phyloP scores from a whole-genome alignment of 2,888 invertebrate species.

The Caenorhabditis becei region DNA sequence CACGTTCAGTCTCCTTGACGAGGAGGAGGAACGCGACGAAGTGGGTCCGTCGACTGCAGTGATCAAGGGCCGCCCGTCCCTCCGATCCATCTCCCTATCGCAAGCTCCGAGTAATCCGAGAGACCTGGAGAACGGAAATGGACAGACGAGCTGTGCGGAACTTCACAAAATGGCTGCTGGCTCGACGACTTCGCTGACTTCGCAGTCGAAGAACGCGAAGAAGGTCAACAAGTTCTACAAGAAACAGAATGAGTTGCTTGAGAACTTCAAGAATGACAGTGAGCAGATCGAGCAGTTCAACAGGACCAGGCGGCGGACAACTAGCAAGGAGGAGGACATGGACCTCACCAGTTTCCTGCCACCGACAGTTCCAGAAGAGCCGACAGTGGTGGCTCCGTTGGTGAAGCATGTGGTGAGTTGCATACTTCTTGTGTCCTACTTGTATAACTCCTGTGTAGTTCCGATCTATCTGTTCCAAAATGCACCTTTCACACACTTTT shows the following conservation, averaged over 20 bases:
- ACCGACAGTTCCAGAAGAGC: constrained; percentile 34
- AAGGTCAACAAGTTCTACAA: constrained; percentile 79
- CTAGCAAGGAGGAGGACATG: constrained; percentile 53
- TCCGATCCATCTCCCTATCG: constrained; percentile 53
- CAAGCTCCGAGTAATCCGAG: constrained; percentile 42
- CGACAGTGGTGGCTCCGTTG: constrained; percentile 44
- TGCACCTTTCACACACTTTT: constrained; percentile 9
- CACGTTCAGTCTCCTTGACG: constrained; percentile 53
- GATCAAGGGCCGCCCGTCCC: constrained; percentile 35
- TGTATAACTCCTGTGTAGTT: constrained; percentile 19
- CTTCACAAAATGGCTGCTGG: constrained; percentile 49
- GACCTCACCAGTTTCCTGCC: constrained; percentile 23
- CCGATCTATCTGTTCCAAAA: constrained; percentile 59
- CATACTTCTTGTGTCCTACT: neutral
- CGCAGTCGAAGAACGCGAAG: constrained; percentile 60
- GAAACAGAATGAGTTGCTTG: constrained; percentile 79
- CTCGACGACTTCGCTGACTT: constrained; percentile 51
- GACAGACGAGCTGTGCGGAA: constrained; percentile 47
- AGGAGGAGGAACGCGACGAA: constrained; percentile 58
- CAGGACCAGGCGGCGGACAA: constrained; percentile 52
- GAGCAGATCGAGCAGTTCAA: constrained; percentile 74
- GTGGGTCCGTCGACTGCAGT: constrained; percentile 27
- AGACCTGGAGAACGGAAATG: constrained; percentile 42
- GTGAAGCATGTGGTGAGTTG: constrained; percentile 55
- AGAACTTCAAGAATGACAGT: constrained; percentile 79